phyloP scores from a whole-genome alignment of 2,113 vertebrate genomes.

The Rynchops niger region DNA sequence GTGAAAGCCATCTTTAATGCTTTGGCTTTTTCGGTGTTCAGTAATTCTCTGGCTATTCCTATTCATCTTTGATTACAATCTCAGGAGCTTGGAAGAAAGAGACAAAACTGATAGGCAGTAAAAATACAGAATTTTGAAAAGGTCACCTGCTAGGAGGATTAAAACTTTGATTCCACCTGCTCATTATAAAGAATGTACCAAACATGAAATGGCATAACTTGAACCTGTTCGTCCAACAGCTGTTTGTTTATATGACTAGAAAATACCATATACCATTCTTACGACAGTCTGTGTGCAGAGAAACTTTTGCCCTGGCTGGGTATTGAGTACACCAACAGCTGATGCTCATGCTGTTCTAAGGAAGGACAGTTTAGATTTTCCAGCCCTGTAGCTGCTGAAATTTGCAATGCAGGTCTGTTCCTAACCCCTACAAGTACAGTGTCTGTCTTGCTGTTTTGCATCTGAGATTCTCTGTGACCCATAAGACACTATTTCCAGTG shows the following conservation, averaged over 20 bases:
- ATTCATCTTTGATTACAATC: constrained; percentile 66
- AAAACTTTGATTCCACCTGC: constrained; percentile 58
- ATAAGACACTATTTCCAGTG: neutral
- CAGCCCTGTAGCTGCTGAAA: neutral
- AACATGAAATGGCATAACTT: constrained; percentile 27
- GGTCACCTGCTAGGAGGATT: constrained; percentile 63
- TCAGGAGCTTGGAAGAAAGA: constrained; percentile 63
- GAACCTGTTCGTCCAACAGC: constrained; percentile 11
- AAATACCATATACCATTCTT: constrained; percentile 6
- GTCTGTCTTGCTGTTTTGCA: neutral
- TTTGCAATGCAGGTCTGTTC: neutral
- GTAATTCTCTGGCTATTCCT: constrained; percentile 64
- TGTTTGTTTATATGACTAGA: neutral
- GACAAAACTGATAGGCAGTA: constrained; percentile 67
- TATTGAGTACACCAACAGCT: neutral
- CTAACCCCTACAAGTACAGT: neutral
- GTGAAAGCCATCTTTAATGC: neutral
- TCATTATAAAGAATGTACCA: constrained; percentile 56
- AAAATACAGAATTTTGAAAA: constrained; percentile 75
- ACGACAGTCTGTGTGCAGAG: neutral
- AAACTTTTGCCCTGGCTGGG: neutral
- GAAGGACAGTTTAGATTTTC: neutral
- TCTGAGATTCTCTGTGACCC: neutral
- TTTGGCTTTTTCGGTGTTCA: constrained; percentile 54
- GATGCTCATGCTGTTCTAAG: neutral